Base-by-base conservation (phyloP, 2,888 invertebrate species). In the Ophraella communa region DNA sequence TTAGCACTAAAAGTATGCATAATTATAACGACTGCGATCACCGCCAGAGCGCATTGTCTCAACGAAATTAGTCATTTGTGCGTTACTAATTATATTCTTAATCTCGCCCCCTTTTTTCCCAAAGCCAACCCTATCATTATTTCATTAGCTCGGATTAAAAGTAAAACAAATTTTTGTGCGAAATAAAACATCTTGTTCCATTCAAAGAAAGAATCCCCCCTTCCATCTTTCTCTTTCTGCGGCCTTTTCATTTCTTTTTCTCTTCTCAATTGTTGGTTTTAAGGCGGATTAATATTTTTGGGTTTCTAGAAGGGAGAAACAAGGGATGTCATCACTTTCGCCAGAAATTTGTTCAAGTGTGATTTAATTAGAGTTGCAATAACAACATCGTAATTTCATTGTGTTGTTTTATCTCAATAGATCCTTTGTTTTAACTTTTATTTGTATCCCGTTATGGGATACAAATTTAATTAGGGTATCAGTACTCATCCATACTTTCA, bases 1-100 rank as follows among this genome's bases (percentile, higher is more conserved):
- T 72, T 75, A 77, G 78, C 81, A 81, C 81, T 81, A 81, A 80
- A 81, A 81, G 80, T 81, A 77, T 78, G 82, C 81, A 82, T 82
- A 81, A 82, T 82, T 81, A 81, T 79, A 77, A 47, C 58, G 49
- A 55, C 39, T 49, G 58, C 58, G 49, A 55, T 27, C 49, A 55
- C 65, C 59, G 52, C 60, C 39, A 63, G 8, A 30, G 52, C 57
- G 57, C 73, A 81, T 81, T 81, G 79, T 80, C 79, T 80, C 76
- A 35, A 33, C 73, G 74, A 78, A 81, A 82, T 81, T 81, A 79
- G 79, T 81, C 81, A 81, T 82, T 82, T 80, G 80, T 79, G 81
- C 80, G 80, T 80, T 79, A 78, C 79, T 79, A 81, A 82, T 82
- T 81, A 77, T 78, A 77, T 77, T 77, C 79, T 78, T 79, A 79